Evolutionary conservation across 1,140 invertebrate genomes (phyloP), one percentile per base, ranked within the genome.

Genomic region (Pachyrhynchus sulphureomaculatus): DNA sequence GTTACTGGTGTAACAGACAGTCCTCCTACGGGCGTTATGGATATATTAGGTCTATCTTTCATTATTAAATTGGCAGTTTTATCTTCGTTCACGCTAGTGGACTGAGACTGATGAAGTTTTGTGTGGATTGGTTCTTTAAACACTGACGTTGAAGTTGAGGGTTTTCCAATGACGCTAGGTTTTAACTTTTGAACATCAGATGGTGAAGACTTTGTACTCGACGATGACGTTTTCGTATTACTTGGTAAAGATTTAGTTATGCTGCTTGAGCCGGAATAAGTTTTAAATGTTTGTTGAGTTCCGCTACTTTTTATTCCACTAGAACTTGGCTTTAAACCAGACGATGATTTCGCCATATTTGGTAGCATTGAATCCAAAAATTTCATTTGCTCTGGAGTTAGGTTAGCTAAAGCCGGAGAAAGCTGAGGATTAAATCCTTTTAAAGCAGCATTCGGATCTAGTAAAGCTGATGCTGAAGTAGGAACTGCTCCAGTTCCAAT

Each of bases 31-130:
- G 73, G 74, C 33, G 70, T 76, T 21, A 76, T 76, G 0, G 74
- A 75, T 39, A 76, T 72, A 64, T 64, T 72, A 5, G 70, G 74
- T 26, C 68, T 64, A 53, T 75, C 73, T 66, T 71, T 73, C 56
- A 74, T 65, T n/a, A 70, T 45, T 12, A 66, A 48, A 15, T 65
- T 66, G 4, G 68, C 44, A 2, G 54, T 56, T 42, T 70, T 66
- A 13, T 63, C 64, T 17, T 66, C 47, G 20, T 54, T 15, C 36
- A 52, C 4, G 42, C 15, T 21, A 6, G 41, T 8, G 4, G 44
- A 26, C 2, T 24, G 21, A 23, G 44, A 26, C 2, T 24, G 21
- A 23, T 42, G 47, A 18, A 45, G 41, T 45, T 58, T 62, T n/a
- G 56, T 41, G 12, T 42, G 18, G 18, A 29, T 33, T 0, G 62